Evolutionary conservation across 2,888 invertebrate species (phyloP).

Genomic region (Cheilosia scutellata): DNA sequence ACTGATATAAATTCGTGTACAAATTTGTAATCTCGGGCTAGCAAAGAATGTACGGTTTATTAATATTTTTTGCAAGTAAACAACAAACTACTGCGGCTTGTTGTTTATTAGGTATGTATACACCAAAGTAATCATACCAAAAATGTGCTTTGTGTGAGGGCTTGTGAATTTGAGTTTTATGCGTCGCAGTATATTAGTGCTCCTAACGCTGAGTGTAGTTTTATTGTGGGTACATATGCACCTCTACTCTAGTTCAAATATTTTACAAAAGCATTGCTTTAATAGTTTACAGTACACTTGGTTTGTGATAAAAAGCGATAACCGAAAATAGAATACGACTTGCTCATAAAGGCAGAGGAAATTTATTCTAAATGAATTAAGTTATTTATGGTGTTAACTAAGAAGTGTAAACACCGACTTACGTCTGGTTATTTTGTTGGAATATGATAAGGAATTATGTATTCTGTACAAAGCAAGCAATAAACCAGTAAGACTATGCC

Average conservation of each 20-base stretch:
- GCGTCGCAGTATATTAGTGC: slow-evolving; percentile 21
- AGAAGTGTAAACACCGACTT: neutral
- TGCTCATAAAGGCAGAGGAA: neutral
- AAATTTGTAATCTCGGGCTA: slow-evolving; percentile 2
- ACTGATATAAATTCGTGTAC: neutral
- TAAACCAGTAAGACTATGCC: too few species aligned
- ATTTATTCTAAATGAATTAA: neutral
- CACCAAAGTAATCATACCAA: slow-evolving; percentile 15
- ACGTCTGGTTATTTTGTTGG: neutral
- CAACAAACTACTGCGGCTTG: slow-evolving; percentile 28
- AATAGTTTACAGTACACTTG: neutral
- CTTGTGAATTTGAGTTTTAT: slow-evolving; percentile 3
- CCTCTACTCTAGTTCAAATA: slow-evolving; percentile 1
- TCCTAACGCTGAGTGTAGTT: slow-evolving; percentile 2
- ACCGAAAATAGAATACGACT: slow-evolving; percentile 10
- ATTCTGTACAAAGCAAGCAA: too few species aligned
- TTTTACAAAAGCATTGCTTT: neutral
- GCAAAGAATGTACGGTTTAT: slow-evolving; percentile 16
- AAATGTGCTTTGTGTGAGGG: slow-evolving; percentile 10
- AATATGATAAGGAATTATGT: neutral
- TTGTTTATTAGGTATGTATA: neutral
- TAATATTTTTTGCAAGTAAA: slow-evolving; percentile 51
- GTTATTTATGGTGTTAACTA: neutral
- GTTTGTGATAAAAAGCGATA: slow-evolving; percentile 26
- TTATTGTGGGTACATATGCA: neutral